Conservation (phyloP, 2,113 vertebrate genomes). For the Maccullochella peelii region DNA sequence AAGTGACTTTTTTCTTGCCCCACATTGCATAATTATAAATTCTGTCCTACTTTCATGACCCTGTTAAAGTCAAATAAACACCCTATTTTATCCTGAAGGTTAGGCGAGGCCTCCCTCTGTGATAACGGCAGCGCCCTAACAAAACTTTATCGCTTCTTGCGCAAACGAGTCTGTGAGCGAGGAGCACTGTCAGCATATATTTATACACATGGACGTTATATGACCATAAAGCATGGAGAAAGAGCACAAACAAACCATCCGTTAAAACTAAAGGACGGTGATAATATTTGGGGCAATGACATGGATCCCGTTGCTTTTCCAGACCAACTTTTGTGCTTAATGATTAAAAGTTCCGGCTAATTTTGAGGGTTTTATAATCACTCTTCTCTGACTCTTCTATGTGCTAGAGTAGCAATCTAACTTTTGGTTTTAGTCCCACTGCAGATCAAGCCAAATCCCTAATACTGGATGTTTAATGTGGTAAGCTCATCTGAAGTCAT, state of each 20-base stretch:
- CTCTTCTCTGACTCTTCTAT: not conserved
- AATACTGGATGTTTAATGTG: conserved; percentile 42
- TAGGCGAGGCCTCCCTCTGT: conserved; percentile 21
- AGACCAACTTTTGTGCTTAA: conserved; percentile 27
- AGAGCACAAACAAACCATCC: conserved; percentile 60
- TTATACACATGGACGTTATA: conserved; percentile 34
- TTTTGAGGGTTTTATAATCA: conserved; percentile 11
- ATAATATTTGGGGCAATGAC: conserved; percentile 24
- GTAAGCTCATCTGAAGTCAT: conserved; percentile 55
- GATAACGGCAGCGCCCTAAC: conserved; percentile 46
- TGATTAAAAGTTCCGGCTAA: conserved; percentile 18
- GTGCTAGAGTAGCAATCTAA: not conserved
- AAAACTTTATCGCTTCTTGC: conserved; percentile 38
- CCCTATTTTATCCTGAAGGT: conserved; percentile 41
- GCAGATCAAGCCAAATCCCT: conserved; percentile 41
- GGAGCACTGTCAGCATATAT: conserved; percentile 39
- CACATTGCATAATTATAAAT: conserved; percentile 45
- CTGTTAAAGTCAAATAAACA: conserved; percentile 52
- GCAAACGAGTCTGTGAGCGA: conserved; percentile 26
- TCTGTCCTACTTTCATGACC: conserved; percentile 44
- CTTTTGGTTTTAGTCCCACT: conserved; percentile 30
- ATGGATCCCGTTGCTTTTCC: conserved; percentile 15
- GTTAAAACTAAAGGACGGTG: conserved; percentile 30
- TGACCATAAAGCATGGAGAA: conserved; percentile 22
- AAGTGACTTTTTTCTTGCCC: conserved; percentile 10